These are phyloP conservation scores for Lucilia cuprina DNA, from an alignment of 1,140 invertebrate genomes.

Conservation along the genomic window DNA sequence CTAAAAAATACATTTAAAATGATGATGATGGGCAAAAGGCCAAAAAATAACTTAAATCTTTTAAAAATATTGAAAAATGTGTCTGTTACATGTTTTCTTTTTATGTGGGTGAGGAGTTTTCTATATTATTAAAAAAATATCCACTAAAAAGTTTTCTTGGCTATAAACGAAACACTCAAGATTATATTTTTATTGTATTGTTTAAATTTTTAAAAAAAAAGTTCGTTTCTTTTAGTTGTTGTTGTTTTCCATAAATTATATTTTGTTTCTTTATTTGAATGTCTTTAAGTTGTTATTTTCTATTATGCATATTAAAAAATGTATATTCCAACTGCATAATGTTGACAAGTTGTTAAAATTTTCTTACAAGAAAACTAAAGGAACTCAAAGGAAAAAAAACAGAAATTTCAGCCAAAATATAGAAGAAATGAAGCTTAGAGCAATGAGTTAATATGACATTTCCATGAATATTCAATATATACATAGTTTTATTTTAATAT, in stretches of 20 bases:
- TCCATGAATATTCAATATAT: too few species aligned
- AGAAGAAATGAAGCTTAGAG: too few species aligned
- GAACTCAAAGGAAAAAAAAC: too few species aligned
- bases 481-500: too few species aligned
- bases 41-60: slow-evolving; percentile 34
- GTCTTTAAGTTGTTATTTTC: neutral
- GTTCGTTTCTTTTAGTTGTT: neutral
- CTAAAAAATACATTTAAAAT: slow-evolving; percentile 27
- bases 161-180: neutral
- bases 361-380: too few species aligned
- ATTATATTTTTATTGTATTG: neutral
- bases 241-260: neutral
- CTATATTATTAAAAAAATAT: slow-evolving; percentile 36
- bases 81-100: slow-evolving; percentile 22
- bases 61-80: slow-evolving; percentile 20
- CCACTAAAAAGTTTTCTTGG: neutral
- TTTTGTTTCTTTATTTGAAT: neutral
- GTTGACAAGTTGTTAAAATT: neutral
- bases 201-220: neutral
- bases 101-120: slow-evolving; percentile 24
- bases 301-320: neutral
- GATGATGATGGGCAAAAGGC: slow-evolving; percentile 46
- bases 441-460: too few species aligned
- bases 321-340: neutral
- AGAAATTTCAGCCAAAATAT: too few species aligned